These are phyloP conservation scores for Leuciscus waleckii DNA, from an alignment of 2,797 vertebrate species.

Conservation along the genomic window DNA sequence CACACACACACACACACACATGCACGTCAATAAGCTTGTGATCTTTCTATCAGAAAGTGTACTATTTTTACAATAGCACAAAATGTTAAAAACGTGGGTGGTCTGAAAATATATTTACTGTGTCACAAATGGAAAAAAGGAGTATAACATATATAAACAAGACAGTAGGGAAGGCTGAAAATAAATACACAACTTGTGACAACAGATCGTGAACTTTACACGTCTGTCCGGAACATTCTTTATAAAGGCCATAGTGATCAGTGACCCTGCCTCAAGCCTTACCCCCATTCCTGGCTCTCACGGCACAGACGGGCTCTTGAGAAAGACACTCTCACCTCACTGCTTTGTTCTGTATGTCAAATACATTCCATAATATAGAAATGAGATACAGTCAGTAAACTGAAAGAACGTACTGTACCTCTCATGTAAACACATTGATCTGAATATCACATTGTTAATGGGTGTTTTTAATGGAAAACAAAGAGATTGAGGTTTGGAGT, in stretches of 20 bases:
- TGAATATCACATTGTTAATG: background rate
- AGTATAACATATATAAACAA: background rate
- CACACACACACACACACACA: background rate
- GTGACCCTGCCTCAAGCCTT: constrained; percentile 29
- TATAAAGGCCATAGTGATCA: constrained; percentile 64
- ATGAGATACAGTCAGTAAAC: background rate
- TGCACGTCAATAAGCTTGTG: background rate
- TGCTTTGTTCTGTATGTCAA: background rate
- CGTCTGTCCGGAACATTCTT: constrained; percentile 60
- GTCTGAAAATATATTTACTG: background rate
- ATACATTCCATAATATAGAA: background rate
- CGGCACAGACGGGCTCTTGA: background rate
- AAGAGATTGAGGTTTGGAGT: background rate
- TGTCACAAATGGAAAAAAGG: background rate
- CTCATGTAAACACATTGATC: background rate
- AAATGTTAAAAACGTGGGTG: background rate
- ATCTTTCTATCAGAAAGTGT: background rate
- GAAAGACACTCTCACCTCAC: background rate
- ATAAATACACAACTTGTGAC: constrained; percentile 27
- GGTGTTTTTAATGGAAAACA: background rate
- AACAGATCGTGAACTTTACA: constrained; percentile 39
- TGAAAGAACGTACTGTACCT: background rate
- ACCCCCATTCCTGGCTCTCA: constrained; percentile 19
- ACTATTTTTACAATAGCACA: background rate
- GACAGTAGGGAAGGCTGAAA: constrained; percentile 17